Base-by-base conservation (phyloP, 92 coral and sea anemone species). In the Zoanthus sansibaricus region DNA sequence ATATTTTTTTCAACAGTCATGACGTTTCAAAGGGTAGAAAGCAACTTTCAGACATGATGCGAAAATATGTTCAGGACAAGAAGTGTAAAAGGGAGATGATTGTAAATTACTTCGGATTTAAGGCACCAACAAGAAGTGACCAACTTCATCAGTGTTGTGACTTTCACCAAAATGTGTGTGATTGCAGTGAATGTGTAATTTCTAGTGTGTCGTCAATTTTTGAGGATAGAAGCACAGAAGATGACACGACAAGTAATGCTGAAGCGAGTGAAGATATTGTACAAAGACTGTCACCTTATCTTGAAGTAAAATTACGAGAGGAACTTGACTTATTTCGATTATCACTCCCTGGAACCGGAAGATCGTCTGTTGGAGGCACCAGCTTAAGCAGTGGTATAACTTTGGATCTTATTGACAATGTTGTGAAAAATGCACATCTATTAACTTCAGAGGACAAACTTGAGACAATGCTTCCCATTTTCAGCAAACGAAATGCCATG, bases 91-190 rank as follows among this genome's bases (percentile, higher is more conserved):
- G 93, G 17, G 78, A 93, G 21, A 59, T 75, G 32, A 93, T 93
- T 49, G 85, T 92, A 8, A 16, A 44, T 0, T 82, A 93, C 70
- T 93, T 93, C 88, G 93, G 90, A 9, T 76, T 55, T 70, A 52
- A 69, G 82, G 55, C 83, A 1, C 89, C 89, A 5, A 74, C 67
- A n/a, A 54, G 84, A 71, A 49, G 42, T 49, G 46, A 2, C 1
- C 76, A 74, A 10, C 62, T 61, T 15, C 96, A 93, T 55, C 68
- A 68, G 9, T 93, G 96, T 59, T 93, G 96, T 88, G 96, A 93
- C 76, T 70, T 51, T 70, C 89, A 88, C 20, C 33, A 51, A 62
- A 20, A 68, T 16, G 54, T 7, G 32, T 93, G 93, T 86, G 5
- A 54, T 30, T 93, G 93, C 85, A 76, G 78, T 21, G 84, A 75